Base-by-base conservation (phyloP, 2,888 invertebrate species). In the Danaus chrysippus region DNA sequence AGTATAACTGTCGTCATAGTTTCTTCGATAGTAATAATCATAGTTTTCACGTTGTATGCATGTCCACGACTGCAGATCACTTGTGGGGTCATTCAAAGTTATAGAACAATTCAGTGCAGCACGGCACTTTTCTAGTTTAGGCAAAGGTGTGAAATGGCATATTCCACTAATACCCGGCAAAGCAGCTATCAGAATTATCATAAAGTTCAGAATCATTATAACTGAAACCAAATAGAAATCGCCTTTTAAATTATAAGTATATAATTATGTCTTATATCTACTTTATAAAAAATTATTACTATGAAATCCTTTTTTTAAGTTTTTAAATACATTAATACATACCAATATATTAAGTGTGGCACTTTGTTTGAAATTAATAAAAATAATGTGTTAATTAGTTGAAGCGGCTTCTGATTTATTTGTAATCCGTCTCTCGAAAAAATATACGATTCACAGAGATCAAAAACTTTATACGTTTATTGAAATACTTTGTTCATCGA, bases 1-100 rank as follows among this genome's bases (percentile, higher is more conserved):
- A 8, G 12, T 19, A 11, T 42, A 15, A 17, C 9, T 3, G 23
- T 43, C 3, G 43, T 49, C 49, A 17, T 49, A 17, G 11, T 49
- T 49, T 17, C 17, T 17, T 1, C 41, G 1, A 1, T 11, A 10
- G 3, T 46, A 5, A 11, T 62, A 19, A 61, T 54, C 19, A 34
- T 58, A 41, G 3, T 54, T 23, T 41, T n/a, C 13, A 2, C 1
- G 41, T 42, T n/a, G 53, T 58, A 64, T 62, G 17, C 64, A 64
- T 8, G 19, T 9, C 61, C 61, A 64, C 0, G 43, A 41, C 6
- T 56, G 42, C 15, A 64, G n/a, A 3, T 19, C 3, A 23, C 23
- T n/a, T 43, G 58, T 53, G 1, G 42, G 15, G 46, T 34, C 53
- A 10, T 23, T 56, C 15, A 49, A 11, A 9, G 44, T 54, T 9